These are phyloP conservation scores for Hydractinia symbiolongicarpus DNA, from an alignment of 30 jellyfish, hydroid and myxozoan genomes.

Conservation along the genomic window DNA sequence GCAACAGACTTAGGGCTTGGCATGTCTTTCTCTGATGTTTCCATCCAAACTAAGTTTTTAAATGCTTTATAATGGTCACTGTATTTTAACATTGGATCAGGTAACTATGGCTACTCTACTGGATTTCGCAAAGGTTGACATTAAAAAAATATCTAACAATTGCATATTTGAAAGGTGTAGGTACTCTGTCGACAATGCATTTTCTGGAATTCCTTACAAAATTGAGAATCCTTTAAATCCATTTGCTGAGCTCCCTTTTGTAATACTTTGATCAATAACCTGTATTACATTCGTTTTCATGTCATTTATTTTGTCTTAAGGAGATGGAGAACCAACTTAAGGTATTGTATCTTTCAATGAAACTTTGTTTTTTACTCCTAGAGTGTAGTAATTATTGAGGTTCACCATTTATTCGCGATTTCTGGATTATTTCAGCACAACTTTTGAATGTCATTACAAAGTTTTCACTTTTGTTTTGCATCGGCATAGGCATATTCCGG, in stretches of 20 bases:
- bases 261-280: not conserved
- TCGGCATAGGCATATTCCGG: not conserved
- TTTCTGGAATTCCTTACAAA: not conserved
- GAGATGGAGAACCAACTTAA: too few species aligned
- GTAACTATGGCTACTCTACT: too few species aligned
- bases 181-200: not conserved
- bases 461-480: not conserved
- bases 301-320: too few species aligned
- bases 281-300: not conserved
- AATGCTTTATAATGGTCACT: too few species aligned
- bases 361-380: too few species aligned
- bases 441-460: not conserved
- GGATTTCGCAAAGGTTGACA: not conserved
- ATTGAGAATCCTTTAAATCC: not conserved
- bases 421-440: not conserved
- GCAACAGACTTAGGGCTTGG: too few species aligned
- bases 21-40: too few species aligned
- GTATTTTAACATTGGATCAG: too few species aligned
- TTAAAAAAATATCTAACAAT: not conserved
- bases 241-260: not conserved
- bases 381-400: not conserved
- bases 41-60: too few species aligned
- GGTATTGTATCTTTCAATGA: too few species aligned
- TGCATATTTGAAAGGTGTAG: slow-evolving; percentile 4
- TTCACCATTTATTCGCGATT: not conserved